Base-by-base conservation (phyloP, 2,113 vertebrate genomes). In the Oenanthe melanoleuca region DNA sequence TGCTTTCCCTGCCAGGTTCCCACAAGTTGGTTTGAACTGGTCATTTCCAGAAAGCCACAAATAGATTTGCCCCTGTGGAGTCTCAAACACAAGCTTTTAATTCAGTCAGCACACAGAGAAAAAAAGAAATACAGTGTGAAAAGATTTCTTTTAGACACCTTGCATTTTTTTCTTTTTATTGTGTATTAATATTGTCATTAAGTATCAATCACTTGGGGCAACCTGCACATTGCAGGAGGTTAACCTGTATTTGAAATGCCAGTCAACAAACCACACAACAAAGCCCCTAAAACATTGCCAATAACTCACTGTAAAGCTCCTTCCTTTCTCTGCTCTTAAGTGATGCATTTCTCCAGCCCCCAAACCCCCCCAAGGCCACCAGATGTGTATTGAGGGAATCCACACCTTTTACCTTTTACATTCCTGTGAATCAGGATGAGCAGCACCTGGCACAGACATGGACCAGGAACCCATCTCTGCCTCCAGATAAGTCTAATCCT, bases 11-110 rank as follows among this genome's bases (percentile, higher is more conserved):
- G 56, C 83, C 77, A 91, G 61, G 74, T 83, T 91, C 71, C 53
- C 14, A 28, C 53, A 79, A 34, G n/a, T 33, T 79, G 56, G 66
- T 95, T 95, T 83, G 77, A 92, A 89, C 38, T 83, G 92, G 95
- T 72, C 85, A 77, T 95, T 96, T 95, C 60, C 67, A 94, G 85
- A 80, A 92, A 90, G 33, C 70, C n/a, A 52, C 74, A 72, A 21
- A 23, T 4, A 89, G 77, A 19, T 83, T 83, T 40, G 9, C 57
- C 64, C 70, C 83, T 67, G 72, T 4, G 5, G 85, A 86, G 42
- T 16, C 67, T 89, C 89, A 87, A 94, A 64, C 15, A 26, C 19
- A 40, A 21, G 21, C 40, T 66, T 85, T 86, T 74, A 80, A 86
- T 90, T 88, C 75, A 69, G 37, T 11, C 67, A 31, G 40, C 23